phyloP scores from a whole-genome alignment of 1,140 invertebrate genomes.

The Magallana gigas region DNA sequence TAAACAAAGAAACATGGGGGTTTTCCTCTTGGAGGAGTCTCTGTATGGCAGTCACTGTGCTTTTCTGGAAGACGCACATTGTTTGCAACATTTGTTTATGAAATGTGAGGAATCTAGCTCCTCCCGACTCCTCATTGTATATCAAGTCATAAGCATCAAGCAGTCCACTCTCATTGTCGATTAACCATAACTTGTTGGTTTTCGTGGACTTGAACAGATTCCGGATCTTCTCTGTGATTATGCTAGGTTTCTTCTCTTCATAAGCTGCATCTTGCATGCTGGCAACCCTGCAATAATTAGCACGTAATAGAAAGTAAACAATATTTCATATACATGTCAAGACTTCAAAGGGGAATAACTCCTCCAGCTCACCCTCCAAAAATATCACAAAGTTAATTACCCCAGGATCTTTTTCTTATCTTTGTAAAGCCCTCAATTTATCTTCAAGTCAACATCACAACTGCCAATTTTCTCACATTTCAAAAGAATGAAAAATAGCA shows the following conservation, averaged over 20 bases:
- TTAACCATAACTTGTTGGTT: conserved; percentile 77
- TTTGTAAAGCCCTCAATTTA: not conserved
- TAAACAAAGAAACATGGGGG: conserved; percentile 61
- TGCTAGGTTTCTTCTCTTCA: conserved; percentile 73
- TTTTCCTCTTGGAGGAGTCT: conserved; percentile 49
- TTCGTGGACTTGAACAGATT: conserved; percentile 76
- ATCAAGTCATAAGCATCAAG: conserved; percentile 78
- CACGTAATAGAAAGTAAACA: not conserved
- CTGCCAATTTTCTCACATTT: conserved; percentile 8
- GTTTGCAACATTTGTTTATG: conserved; percentile 76
- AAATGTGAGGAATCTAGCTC: conserved; percentile 73
- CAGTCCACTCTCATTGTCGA: conserved; percentile 80
- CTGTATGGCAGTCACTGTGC: conserved; percentile 71
- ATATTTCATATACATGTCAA: not conserved
- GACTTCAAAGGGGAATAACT: not conserved
- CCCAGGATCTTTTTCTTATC: not conserved
- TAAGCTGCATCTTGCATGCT: conserved; percentile 80
- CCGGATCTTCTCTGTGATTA: conserved; percentile 78
- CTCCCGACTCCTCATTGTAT: conserved; percentile 62
- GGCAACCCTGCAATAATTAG: conserved; percentile 74
- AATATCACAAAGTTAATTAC: not conserved
- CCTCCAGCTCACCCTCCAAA: not conserved
- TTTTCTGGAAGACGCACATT: conserved; percentile 77
- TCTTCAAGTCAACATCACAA: not conserved
- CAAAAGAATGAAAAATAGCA: not conserved